These are phyloP conservation scores for Hymenopus coronatus DNA, from an alignment of 2,888 invertebrate species.

Conservation along the genomic window DNA sequence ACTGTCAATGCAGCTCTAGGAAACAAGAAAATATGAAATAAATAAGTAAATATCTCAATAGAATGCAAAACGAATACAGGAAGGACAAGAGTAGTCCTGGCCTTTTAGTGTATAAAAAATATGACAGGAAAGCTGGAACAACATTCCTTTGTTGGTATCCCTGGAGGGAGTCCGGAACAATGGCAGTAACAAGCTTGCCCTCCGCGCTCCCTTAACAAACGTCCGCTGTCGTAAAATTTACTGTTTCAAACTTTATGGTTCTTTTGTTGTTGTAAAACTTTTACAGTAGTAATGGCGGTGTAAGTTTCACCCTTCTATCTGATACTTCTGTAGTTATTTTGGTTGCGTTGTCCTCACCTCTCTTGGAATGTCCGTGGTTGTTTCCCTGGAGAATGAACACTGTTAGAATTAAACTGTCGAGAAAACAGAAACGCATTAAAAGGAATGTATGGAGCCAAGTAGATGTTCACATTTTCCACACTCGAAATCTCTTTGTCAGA, in stretches of 20 bases:
- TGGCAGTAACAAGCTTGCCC: background rate
- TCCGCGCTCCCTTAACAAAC: background rate
- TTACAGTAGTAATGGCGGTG: background rate
- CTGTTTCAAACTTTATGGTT: background rate
- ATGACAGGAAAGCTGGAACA: background rate
- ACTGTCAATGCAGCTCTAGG: background rate
- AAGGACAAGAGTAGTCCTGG: background rate
- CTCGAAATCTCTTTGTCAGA: too few relatives aligned
- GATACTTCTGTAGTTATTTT: background rate
- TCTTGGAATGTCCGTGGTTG: background rate
- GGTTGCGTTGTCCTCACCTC: background rate
- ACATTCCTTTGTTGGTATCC: background rate
- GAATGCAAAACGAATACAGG: background rate
- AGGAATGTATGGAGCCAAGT: background rate
- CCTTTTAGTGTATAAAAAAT: background rate
- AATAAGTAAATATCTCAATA: background rate
- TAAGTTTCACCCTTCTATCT: background rate
- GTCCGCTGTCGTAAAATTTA: background rate
- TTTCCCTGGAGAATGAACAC: background rate
- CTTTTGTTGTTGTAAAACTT: background rate
- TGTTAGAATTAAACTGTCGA: background rate
- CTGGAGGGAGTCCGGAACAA: background rate
- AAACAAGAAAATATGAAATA: background rate
- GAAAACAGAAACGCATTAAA: background rate
- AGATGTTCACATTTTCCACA: too few relatives aligned